A percentile compares a stretch with the other conserved stretches of the same genome.
Evolutionary conservation across 2,888 invertebrate genomes (phyloP).

Genomic region (Diarsia brunnea): DNA sequence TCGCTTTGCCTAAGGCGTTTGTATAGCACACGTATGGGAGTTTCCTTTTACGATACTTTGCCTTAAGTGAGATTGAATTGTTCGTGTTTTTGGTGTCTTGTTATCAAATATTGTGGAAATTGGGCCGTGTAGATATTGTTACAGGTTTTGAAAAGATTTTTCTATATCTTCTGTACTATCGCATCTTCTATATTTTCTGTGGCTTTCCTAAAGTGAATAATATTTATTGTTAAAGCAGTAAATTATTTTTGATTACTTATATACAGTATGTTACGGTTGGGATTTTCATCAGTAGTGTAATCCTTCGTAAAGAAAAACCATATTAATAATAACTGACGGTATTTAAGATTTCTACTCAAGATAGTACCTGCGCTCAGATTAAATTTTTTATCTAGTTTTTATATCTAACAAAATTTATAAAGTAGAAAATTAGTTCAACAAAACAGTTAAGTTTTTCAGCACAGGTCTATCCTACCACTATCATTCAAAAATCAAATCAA

Average conservation of each 20-base stretch:
- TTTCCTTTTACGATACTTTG: conserved; percentile 69
- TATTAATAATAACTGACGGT: neutral
- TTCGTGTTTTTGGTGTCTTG: conserved; percentile 67
- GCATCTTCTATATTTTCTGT: neutral
- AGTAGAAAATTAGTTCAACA: neutral
- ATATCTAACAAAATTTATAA: neutral
- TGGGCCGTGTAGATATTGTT: conserved; percentile 53
- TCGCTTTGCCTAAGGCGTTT: conserved; percentile 58
- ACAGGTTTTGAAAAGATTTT: conserved; percentile 33
- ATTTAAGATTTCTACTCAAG: neutral
- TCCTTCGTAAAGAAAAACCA: too few species aligned
- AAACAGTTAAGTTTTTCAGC: neutral
- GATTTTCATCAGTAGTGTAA: too few species aligned
- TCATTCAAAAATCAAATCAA: too few species aligned
- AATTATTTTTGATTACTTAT: neutral
- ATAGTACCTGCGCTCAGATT: neutral
- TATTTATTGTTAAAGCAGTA: neutral
- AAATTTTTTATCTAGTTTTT: neutral
- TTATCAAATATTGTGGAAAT: conserved; percentile 64
- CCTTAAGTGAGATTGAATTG: conserved; percentile 83
- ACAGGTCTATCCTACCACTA: too few species aligned
- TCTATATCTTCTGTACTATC: neutral
- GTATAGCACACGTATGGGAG: conserved; percentile 43
- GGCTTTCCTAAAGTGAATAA: conserved; percentile 36
- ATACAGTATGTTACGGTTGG: too few species aligned